Evolutionary conservation across 2,888 invertebrate species (phyloP).

Genomic region (Napeogenes inachia): DNA sequence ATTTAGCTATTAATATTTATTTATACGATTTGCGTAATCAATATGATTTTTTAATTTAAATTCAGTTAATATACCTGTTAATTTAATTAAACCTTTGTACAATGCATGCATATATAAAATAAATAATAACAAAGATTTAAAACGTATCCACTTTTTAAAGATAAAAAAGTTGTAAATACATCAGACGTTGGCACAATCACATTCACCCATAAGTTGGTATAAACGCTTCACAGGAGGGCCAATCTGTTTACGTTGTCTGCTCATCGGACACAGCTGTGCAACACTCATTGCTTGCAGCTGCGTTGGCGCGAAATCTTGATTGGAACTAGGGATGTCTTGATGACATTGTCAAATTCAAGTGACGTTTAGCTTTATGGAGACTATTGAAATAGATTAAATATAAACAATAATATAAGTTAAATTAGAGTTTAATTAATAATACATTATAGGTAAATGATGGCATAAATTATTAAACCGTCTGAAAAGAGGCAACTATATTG

Average conservation of each 20-base stretch:
- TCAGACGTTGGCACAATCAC: neutral
- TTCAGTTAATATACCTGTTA: too few species aligned
- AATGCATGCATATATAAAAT: neutral
- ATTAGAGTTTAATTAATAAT: too few species aligned
- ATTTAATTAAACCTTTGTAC: too few species aligned
- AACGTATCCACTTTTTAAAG: neutral
- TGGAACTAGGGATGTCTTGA: conserved; percentile 9
- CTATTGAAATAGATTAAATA: neutral
- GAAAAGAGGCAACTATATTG: too few species aligned
- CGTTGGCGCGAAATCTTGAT: conserved; percentile 10
- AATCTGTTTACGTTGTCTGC: conserved; percentile 24
- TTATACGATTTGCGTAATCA: too few species aligned
- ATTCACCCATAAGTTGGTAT: neutral
- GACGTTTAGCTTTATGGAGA: neutral
- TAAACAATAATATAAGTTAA: too few species aligned
- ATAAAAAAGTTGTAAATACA: neutral
- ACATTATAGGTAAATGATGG: too few species aligned
- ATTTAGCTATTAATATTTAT: too few species aligned
- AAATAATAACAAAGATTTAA: neutral
- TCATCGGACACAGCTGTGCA: conserved; percentile 23
- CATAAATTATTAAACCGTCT: too few species aligned
- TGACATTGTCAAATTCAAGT: neutral
- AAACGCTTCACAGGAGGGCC: conserved; percentile 4
- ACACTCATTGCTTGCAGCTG: conserved; percentile 21
- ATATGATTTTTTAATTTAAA: too few species aligned